These are phyloP conservation scores for Heloderma charlesbogerti DNA, from an alignment of 2,113 vertebrate genomes.

Conservation along the genomic window DNA sequence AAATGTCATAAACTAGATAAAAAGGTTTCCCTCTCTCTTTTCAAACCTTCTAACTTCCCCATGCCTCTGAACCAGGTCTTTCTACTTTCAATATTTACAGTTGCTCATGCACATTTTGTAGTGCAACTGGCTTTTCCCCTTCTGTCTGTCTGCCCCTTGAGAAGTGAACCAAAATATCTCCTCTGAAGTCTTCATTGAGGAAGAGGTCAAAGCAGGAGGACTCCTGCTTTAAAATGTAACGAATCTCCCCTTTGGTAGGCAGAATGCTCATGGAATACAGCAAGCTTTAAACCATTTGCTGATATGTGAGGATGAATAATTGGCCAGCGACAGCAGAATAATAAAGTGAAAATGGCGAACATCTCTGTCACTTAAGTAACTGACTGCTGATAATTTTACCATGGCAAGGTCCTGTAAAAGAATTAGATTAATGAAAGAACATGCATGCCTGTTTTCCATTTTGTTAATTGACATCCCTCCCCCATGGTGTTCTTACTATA, in stretches of 20 bases:
- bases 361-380: conserved; percentile 31
- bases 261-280: conserved; percentile 5
- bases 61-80: conserved; percentile 61
- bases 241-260: background rate
- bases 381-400: conserved; percentile 18
- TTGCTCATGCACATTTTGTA: conserved; percentile 59
- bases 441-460: conserved; percentile 22
- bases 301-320: background rate
- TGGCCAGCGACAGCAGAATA: conserved; percentile 31
- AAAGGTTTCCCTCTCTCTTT: conserved; percentile 61
- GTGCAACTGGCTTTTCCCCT: conserved; percentile 27
- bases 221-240: background rate
- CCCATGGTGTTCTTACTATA: conserved; percentile 70
- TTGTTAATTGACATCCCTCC: background rate
- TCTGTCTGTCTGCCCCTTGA: background rate
- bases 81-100: conserved; percentile 64
- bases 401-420: conserved; percentile 41
- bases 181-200: background rate
- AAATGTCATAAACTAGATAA: conserved; percentile 56
- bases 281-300: background rate
- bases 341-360: conserved; percentile 24
- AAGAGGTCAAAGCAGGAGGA: background rate
- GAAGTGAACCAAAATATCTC: conserved; percentile 39
- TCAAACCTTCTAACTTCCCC: conserved; percentile 61
- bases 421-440: conserved; percentile 51